Evolutionary conservation across 2,888 invertebrate genomes (phyloP), one percentile per base, ranked within the genome.

Genomic region (Aporophyla lueneburgensis): DNA sequence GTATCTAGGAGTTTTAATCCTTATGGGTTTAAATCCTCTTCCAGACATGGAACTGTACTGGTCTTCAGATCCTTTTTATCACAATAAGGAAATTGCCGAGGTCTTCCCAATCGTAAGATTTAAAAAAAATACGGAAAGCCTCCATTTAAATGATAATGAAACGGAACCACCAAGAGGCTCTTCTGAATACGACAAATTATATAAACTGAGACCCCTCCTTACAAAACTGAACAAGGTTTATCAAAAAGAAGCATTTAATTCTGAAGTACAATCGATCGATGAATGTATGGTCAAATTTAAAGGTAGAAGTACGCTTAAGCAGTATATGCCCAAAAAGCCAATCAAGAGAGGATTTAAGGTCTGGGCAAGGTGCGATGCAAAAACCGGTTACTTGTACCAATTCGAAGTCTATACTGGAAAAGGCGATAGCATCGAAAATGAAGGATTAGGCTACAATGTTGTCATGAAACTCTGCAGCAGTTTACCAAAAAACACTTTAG

Each of bases 251-350:
- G 24, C 24, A 24, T 5, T 4, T 58, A 69, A 67, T 33, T 74
- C 74, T 9, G 59, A 54, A 27, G 27, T 14, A 49, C 75, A 75
- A 70, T 72, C 75, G 9, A 56, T 72, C 21, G 84, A 81, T 66
- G 81, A 84, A 33, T 75, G 75, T 63, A 84, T 84, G 80, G 70
- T 84, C 4, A 81, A 71, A 73, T 84, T 84, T 68, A 84, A 81
- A 67, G 84, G 81, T 5, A 63, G 76, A n/a, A 72, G 76, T 61
- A 65, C 61, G 21, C 70, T 84, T 58, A 84, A 82, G 33, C 84
- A 85, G 54, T 80, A 85, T 62, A 85, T 83, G 80, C 82, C 82
- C 3, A 54, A 74, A 46, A 80, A 84, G 43, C 73, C 79, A 21
- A 66, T 53, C 10, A 66, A 51, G 19, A 66, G 66, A 51, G 14